These are phyloP conservation scores for Colostygia pectinataria DNA, from an alignment of 2,888 invertebrate species.

Conservation along the genomic window DNA sequence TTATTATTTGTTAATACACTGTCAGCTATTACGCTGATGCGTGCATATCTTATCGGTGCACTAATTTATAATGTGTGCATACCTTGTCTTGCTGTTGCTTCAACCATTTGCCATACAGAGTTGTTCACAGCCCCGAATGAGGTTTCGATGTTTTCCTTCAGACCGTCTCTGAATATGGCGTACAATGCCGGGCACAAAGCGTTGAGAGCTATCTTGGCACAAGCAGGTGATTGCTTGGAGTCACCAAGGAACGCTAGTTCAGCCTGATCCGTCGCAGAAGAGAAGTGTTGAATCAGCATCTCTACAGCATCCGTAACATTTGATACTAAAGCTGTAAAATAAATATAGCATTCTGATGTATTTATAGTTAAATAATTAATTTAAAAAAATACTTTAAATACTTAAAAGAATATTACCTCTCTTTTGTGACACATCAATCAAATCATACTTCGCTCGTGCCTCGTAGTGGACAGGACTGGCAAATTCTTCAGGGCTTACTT, in stretches of 20 bases:
- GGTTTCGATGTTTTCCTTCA: conserved; percentile 90
- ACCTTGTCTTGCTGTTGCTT: conserved; percentile 93
- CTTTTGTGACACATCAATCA: conserved; percentile 84
- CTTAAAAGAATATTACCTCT: conserved; percentile 61
- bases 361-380: too few relatives aligned
- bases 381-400: not conserved
- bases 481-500: conserved; percentile 84
- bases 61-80: too few relatives aligned
- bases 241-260: conserved; percentile 84
- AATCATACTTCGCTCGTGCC: conserved; percentile 68
- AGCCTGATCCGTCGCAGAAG: conserved; percentile 84
- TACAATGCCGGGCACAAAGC: conserved; percentile 93
- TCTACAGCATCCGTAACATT: conserved; percentile 90
- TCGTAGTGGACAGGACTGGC: conserved; percentile 77
- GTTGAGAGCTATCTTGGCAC: conserved; percentile 88
- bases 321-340: conserved; percentile 85
- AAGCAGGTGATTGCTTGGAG: conserved; percentile 84
- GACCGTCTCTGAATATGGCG: conserved; percentile 91
- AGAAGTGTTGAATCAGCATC: conserved; percentile 88
- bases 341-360: not conserved
- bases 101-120: conserved; percentile 95
- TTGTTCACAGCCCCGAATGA: conserved; percentile 93
- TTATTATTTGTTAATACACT: too few relatives aligned
- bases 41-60: too few relatives aligned
- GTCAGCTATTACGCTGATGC: too few relatives aligned